phyloP scores from a whole-genome alignment of 2,888 invertebrate species.

The Tenthredo livida region DNA sequence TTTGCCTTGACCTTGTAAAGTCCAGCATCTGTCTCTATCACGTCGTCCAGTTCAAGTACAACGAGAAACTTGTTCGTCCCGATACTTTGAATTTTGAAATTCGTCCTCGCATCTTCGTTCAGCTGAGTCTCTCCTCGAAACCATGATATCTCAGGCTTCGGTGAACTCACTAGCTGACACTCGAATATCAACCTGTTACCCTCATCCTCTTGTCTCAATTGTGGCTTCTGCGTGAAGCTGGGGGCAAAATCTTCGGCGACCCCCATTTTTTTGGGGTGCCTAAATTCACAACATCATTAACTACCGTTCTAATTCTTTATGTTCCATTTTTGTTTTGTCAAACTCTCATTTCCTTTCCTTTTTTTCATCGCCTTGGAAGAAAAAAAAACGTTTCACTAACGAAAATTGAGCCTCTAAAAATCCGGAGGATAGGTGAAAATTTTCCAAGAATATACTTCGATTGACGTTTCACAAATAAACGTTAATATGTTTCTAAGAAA shows the following conservation, averaged over 20 bases:
- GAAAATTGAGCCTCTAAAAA: not conserved
- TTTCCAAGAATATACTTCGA: not conserved
- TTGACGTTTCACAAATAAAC: not conserved
- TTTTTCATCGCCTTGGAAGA: not conserved
- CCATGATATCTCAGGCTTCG: conserved; percentile 95
- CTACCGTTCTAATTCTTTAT: not conserved
- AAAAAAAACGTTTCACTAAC: too few species aligned
- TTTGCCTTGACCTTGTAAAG: conserved; percentile 98
- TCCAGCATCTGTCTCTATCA: conserved; percentile 96
- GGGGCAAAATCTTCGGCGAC: conserved; percentile 97
- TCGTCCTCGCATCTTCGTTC: conserved; percentile 91
- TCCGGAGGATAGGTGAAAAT: not conserved
- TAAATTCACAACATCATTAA: conserved; percentile 52
- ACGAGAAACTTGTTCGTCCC: conserved; percentile 93
- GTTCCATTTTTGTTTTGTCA: conserved; percentile 6
- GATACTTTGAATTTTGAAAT: conserved; percentile 93
- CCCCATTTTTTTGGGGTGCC: conserved; percentile 82
- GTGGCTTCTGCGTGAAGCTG: conserved; percentile 99
- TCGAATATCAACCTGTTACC: conserved; percentile 97
- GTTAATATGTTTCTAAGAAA: not conserved
- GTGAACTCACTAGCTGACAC: conserved; percentile 92
- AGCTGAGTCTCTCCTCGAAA: conserved; percentile 93
- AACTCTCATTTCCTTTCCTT: conserved; percentile 1
- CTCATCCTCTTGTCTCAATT: conserved; percentile 97
- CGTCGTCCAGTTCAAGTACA: conserved; percentile 96